Evolutionary conservation across 2,113 vertebrate genomes (phyloP).

Genomic region (Arenaria interpres): DNA sequence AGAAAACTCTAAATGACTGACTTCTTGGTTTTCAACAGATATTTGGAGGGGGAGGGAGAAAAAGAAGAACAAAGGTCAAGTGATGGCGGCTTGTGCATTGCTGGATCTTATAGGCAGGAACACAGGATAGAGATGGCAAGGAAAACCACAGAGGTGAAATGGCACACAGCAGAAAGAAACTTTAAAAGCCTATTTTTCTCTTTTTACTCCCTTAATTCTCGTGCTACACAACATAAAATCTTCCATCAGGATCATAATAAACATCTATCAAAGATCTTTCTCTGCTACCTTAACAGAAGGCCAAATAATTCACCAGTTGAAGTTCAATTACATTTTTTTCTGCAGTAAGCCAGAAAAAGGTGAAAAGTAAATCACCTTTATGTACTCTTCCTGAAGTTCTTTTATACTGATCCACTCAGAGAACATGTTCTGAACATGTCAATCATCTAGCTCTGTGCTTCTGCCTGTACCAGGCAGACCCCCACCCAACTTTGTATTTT

Average conservation of each 20-base stretch:
- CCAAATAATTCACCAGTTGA: slow-evolving; percentile 48
- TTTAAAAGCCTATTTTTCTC: neutral
- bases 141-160: neutral
- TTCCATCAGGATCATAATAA: slow-evolving; percentile 21
- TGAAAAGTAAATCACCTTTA: slow-evolving; percentile 50
- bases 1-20: neutral
- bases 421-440: neutral
- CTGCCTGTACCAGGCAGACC: neutral
- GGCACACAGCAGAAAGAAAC: neutral
- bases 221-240: neutral
- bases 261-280: neutral
- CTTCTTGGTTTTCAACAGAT: neutral
- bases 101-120: neutral
- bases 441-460: neutral
- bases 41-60: neutral
- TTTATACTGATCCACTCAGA: neutral
- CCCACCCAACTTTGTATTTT: neutral
- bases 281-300: neutral
- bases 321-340: slow-evolving; percentile 45
- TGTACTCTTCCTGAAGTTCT: neutral
- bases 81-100: neutral
- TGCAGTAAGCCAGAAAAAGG: slow-evolving; percentile 22
- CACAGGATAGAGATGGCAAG: neutral
- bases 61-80: neutral
- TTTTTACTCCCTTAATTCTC: neutral